Conservation (phyloP, 2,888 invertebrate species). For the Phania funesta region DNA sequence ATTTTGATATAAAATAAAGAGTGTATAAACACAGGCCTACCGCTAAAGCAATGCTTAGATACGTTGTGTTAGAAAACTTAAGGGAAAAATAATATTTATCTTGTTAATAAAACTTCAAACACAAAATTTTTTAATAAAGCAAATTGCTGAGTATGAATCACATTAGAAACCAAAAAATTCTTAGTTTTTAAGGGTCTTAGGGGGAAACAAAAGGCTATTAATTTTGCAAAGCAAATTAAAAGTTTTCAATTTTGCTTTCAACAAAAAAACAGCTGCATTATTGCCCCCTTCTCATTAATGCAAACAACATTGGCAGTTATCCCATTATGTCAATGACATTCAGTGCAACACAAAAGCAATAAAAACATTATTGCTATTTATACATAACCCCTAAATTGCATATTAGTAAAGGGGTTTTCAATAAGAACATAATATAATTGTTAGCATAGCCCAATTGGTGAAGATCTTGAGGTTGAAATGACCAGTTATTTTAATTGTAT, state of each 20-base stretch:
- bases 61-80: background rate
- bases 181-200: background rate
- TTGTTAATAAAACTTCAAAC: constrained; percentile 2
- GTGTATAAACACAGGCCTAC: too few species aligned
- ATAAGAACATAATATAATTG: too few species aligned
- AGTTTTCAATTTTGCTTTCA: constrained; percentile 14
- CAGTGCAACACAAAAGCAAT: too few species aligned
- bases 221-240: background rate
- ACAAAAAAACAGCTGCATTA: constrained; percentile 27
- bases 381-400: too few species aligned
- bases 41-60: too few species aligned
- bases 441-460: too few species aligned
- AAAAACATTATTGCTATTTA: too few species aligned
- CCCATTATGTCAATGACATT: too few species aligned
- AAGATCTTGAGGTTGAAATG: too few species aligned
- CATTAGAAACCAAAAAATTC: constrained; percentile 39
- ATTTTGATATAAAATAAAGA: too few species aligned
- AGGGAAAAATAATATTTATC: background rate
- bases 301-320: background rate
- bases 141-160: constrained; percentile 29
- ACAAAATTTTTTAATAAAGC: constrained; percentile 47
- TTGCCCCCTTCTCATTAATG: background rate
- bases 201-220: background rate
- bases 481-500: too few species aligned
- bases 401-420: too few species aligned